Evolutionary conservation across 2,888 invertebrate species (phyloP).

Genomic region (Orthonevra nobilis): DNA sequence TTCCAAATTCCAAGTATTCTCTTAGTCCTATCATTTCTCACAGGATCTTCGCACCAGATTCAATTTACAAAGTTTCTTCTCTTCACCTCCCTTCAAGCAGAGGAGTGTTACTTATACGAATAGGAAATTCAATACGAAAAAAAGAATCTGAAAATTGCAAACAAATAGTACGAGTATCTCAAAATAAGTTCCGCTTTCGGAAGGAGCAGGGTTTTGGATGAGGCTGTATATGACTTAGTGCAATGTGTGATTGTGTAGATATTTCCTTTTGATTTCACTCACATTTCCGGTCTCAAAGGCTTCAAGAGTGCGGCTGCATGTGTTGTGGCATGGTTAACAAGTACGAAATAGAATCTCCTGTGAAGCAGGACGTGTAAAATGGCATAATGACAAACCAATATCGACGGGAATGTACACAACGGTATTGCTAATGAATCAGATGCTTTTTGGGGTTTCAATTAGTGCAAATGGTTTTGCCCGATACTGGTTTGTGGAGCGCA

Average conservation of each 20-base stretch:
- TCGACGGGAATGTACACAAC: slow-evolving; percentile 28
- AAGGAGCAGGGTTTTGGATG: too few relatives aligned
- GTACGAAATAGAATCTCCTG: slow-evolving; percentile 17
- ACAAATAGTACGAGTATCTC: slow-evolving; percentile 36
- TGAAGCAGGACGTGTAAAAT: slow-evolving; percentile 42
- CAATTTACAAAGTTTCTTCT: slow-evolving; percentile 38
- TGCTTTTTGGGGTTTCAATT: slow-evolving; percentile 65
- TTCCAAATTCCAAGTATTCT: slow-evolving; percentile 23
- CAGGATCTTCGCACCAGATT: slow-evolving; percentile 16
- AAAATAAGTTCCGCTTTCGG: too few relatives aligned
- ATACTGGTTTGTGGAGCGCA: slow-evolving; percentile 22
- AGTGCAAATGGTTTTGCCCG: slow-evolving; percentile 58
- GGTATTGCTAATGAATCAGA: slow-evolving; percentile 60
- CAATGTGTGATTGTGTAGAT: slow-evolving; percentile 23
- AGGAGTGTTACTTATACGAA: slow-evolving; percentile 11
- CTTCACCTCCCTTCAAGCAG: not conserved
- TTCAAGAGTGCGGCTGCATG: not conserved
- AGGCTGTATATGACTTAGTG: slow-evolving; percentile 16
- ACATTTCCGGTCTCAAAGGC: slow-evolving; percentile 46
- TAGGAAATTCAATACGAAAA: slow-evolving; percentile 16
- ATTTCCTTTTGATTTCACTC: slow-evolving; percentile 41
- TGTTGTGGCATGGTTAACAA: not conserved
- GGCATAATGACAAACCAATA: slow-evolving; percentile 55
- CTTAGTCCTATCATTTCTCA: not conserved
- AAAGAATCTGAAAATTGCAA: slow-evolving; percentile 25